These are phyloP conservation scores for Luperina testacea DNA, from an alignment of 2,888 invertebrate genomes.

Conservation along the genomic window DNA sequence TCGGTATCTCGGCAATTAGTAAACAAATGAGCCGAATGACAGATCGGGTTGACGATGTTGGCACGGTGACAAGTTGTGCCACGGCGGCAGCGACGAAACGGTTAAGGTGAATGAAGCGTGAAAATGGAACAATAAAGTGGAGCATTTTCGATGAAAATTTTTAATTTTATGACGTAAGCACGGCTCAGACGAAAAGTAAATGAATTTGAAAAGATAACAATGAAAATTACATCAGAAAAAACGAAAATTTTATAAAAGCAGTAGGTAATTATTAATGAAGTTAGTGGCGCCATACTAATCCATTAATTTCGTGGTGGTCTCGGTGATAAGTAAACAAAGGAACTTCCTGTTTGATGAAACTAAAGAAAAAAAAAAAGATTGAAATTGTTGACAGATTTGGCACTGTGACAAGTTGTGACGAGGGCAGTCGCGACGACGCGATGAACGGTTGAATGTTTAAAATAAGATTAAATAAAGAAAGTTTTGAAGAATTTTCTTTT, in stretches of 20 bases:
- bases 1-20: constrained; percentile 84
- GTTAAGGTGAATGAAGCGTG: constrained; percentile 49
- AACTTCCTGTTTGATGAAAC: constrained; percentile 49
- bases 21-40: constrained; percentile 89
- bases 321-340: constrained; percentile 44
- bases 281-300: constrained; percentile 50
- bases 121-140: constrained; percentile 21
- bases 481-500: not conserved
- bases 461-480: not conserved
- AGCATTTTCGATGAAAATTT: not conserved
- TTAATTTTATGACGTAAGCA: constrained; percentile 16
- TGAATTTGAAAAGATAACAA: constrained; percentile 46
- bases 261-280: constrained; percentile 61
- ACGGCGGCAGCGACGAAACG: constrained; percentile 60
- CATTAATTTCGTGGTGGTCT: constrained; percentile 47
- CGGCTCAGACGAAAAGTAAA: not conserved
- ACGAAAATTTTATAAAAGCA: not conserved
- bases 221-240: constrained; percentile 11
- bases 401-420: constrained; percentile 48
- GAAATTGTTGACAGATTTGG: constrained; percentile 49
- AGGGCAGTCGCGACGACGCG: not conserved
- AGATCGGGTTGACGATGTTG: constrained; percentile 80
- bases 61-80: constrained; percentile 82
- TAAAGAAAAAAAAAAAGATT: constrained; percentile 18
- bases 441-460: not conserved